Percentiles rank a stretch among this genome's conserved stretches.
phyloP scores from a whole-genome alignment of 1,140 invertebrate species.

The Drosophila ambigua region DNA sequence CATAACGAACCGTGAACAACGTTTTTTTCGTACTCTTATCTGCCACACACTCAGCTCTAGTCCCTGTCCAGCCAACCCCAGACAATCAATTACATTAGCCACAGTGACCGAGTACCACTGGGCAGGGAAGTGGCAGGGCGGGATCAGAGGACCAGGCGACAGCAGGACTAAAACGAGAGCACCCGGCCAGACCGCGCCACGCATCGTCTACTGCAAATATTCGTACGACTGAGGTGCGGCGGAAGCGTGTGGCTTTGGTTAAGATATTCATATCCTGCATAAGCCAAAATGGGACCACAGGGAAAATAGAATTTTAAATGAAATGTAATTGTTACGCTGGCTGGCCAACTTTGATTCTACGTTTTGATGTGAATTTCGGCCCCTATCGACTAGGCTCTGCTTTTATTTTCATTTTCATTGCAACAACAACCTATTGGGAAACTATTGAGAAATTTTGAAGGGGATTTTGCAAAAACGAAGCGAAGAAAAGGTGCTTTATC shows the following conservation, averaged over 20 bases:
- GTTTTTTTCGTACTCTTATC: slow-evolving; percentile 31
- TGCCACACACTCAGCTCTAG: slow-evolving; percentile 15
- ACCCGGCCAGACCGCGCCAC: slow-evolving; percentile 15
- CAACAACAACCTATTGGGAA: slow-evolving; percentile 1
- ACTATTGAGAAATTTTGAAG: slow-evolving; percentile 19
- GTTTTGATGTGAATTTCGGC: no score
- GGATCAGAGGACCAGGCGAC: no score
- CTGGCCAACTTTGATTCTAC: no score
- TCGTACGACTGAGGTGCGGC: slow-evolving; percentile 1
- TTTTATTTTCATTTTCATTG: slow-evolving; percentile 16
- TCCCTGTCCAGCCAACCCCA: slow-evolving; percentile 42
- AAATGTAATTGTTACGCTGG: slow-evolving; percentile 27
- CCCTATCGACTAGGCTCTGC: not conserved
- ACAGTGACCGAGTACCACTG: slow-evolving; percentile 26
- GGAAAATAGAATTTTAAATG: slow-evolving; percentile 36
- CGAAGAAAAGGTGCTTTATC: slow-evolving; percentile 71
- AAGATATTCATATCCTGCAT: slow-evolving; percentile 9
- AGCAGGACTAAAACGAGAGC: no score
- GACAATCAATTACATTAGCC: slow-evolving; percentile 73
- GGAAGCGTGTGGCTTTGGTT: slow-evolving; percentile 19
- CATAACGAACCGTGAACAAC: slow-evolving; percentile 31
- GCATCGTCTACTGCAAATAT: slow-evolving; percentile 26
- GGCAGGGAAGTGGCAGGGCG: no score
- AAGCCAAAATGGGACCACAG: slow-evolving; percentile 30
- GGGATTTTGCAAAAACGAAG: slow-evolving; percentile 32